These are phyloP conservation scores for Catalaphyllia jardinei DNA, from an alignment of 64 coral and sea anemone genomes.

Conservation along the genomic window DNA sequence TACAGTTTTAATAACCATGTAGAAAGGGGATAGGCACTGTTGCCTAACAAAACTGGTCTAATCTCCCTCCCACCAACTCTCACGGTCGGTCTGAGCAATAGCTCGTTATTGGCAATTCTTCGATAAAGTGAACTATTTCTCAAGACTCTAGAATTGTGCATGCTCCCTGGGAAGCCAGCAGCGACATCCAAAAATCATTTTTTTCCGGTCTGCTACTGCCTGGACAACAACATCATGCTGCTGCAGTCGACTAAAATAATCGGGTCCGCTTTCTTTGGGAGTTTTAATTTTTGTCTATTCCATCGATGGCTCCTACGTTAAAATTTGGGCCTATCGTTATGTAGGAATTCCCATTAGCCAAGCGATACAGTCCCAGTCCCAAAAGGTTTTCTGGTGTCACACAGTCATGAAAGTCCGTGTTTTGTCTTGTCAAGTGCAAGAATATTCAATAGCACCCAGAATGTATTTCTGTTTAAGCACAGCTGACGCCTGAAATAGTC, in stretches of 20 bases:
- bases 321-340: slow-evolving; percentile 19
- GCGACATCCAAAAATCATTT: neutral
- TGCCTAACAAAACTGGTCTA: slow-evolving; percentile 39
- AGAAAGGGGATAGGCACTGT: slow-evolving; percentile 48
- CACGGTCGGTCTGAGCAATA: slow-evolving; percentile 29
- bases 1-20: slow-evolving; percentile 63
- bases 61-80: slow-evolving; percentile 18
- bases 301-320: neutral
- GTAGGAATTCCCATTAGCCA: slow-evolving; percentile 32
- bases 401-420: slow-evolving; percentile 8
- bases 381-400: neutral
- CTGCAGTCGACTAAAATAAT: no score
- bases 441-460: slow-evolving; percentile 24
- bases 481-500: slow-evolving; percentile 20
- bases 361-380: slow-evolving; percentile 12
- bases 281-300: slow-evolving; percentile 38
- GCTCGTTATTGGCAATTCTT: slow-evolving; percentile 29
- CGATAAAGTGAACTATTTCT: slow-evolving; percentile 33
- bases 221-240: slow-evolving; percentile 27
- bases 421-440: slow-evolving; percentile 16
- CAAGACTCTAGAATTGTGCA: slow-evolving; percentile 41
- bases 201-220: slow-evolving; percentile 19
- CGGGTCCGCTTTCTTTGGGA: slow-evolving; percentile 1
- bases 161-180: no score
- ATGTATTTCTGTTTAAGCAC: neutral